These are phyloP conservation scores for Lottia gigantea DNA, from an alignment of 2,888 invertebrate species.

Conservation along the genomic window DNA sequence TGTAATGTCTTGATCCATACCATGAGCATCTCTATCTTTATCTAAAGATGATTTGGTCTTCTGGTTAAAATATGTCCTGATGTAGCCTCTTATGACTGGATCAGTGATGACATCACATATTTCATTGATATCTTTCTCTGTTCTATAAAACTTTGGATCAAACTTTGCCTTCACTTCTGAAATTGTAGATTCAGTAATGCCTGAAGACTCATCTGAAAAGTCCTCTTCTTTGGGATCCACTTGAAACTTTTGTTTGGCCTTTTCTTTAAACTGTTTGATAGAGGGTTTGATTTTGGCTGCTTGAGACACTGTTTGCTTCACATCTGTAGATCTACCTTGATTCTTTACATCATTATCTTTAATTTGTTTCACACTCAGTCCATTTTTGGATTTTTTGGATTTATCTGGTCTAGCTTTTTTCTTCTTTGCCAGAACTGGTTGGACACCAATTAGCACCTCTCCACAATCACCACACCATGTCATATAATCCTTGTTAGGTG, in stretches of 20 bases:
- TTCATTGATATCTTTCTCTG: constrained; percentile 46
- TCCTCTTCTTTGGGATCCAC: not conserved
- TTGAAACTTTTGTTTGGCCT: not conserved
- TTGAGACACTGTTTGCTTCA: not conserved
- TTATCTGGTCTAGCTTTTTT: constrained; percentile 21
- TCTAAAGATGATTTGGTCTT: constrained; percentile 21
- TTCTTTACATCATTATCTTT: not conserved
- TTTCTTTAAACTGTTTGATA: not conserved
- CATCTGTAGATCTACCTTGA: too few relatives aligned
- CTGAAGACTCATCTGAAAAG: constrained; percentile 26
- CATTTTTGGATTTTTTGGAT: not conserved
- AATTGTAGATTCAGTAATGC: constrained; percentile 47
- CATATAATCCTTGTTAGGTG: constrained; percentile 57
- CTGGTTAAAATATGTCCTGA: constrained; percentile 46
- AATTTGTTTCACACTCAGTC: not conserved
- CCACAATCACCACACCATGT: constrained; percentile 61
- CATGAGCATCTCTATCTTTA: not conserved
- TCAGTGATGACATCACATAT: constrained; percentile 48
- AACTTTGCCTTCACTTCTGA: constrained; percentile 41
- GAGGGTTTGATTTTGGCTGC: not conserved
- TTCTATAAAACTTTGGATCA: constrained; percentile 25
- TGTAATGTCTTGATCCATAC: not conserved
- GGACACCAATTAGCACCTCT: constrained; percentile 55
- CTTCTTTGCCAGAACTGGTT: constrained; percentile 44
- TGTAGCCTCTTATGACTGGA: constrained; percentile 50